phyloP scores from a whole-genome alignment of 1,140 invertebrate species.

The Solenopsis fugax region DNA sequence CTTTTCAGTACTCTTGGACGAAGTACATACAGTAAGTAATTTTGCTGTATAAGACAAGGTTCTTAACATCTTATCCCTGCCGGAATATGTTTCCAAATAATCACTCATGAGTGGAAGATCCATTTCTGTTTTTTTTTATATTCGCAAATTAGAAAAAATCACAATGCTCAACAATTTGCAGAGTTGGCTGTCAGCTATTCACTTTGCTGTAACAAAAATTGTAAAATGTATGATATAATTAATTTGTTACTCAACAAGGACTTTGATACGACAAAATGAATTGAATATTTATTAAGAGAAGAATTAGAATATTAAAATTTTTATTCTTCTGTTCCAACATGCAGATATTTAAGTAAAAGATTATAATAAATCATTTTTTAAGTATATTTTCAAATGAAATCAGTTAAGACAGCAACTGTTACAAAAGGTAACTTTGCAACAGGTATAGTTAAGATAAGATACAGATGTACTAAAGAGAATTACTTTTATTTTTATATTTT shows the following conservation, averaged over 20 bases:
- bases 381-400: background rate
- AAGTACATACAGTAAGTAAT: slow-evolving; percentile 87
- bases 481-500: background rate
- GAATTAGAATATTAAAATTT: background rate
- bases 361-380: background rate
- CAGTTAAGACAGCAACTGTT: background rate
- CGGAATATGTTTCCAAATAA: slow-evolving; percentile 86
- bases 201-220: slow-evolving; percentile 7
- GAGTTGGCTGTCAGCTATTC: background rate
- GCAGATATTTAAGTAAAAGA: background rate
- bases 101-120: slow-evolving; percentile 61
- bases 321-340: background rate
- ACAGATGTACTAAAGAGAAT: background rate
- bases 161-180: background rate
- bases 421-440: background rate
- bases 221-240: background rate
- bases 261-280: background rate
- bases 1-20: slow-evolving; percentile 86
- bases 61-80: slow-evolving; percentile 89
- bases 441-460: background rate
- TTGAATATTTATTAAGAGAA: background rate
- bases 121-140: slow-evolving; percentile 6
- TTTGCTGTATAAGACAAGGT: slow-evolving; percentile 90
- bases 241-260: background rate
- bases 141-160: background rate